Base-by-base conservation (phyloP, 2,888 invertebrate species). In the Luffia ferchaultella region DNA sequence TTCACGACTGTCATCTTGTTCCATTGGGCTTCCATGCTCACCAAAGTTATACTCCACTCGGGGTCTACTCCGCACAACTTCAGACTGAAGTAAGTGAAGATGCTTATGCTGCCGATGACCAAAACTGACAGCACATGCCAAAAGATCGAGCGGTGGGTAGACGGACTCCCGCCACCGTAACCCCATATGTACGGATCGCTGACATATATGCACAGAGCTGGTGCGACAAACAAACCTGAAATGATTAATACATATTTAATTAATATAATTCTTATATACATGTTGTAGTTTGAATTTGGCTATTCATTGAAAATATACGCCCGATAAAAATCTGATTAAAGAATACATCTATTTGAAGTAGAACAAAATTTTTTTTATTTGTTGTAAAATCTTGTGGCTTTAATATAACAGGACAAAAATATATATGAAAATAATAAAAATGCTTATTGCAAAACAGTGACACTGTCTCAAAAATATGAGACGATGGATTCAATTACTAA, bases 31-130 rank as follows among this genome's bases (percentile, higher is more conserved):
- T n/a, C n/a, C n/a, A n/a, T n/a, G n/a, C n/a, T 69, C 45, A 87
- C 87, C 77, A 88, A 65, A 51, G 87, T 80, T 1, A 91, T 79
- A 2, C 90, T 88, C 86, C 88, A 88, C 58, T 87, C 84, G 0
- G 91, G 91, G 61, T 92, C 90, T 43, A 86, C 61, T 1, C 87
- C 78, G 18, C 69, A 61, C 2, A 67, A 42, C 5, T 67, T 62
- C 19, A 80, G 66, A 1, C 64, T 62, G 58, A 64, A 78, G 58
- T 86, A 78, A 0, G 73, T 73, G 15, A 67, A 15, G 0, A 55
- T 58, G 0, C 67, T 60, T 1, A 70, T 60, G 1, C 58, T 51
- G 0, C 60, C 54, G 0, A 67, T 56, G 0, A 45, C 41, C 0
- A 53, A 1, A 0, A 68, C 66, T 1, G 56, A 50, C 0, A 54